These are phyloP conservation scores for Syrphus vitripennis DNA, from an alignment of 2,888 invertebrate genomes.

Conservation along the genomic window DNA sequence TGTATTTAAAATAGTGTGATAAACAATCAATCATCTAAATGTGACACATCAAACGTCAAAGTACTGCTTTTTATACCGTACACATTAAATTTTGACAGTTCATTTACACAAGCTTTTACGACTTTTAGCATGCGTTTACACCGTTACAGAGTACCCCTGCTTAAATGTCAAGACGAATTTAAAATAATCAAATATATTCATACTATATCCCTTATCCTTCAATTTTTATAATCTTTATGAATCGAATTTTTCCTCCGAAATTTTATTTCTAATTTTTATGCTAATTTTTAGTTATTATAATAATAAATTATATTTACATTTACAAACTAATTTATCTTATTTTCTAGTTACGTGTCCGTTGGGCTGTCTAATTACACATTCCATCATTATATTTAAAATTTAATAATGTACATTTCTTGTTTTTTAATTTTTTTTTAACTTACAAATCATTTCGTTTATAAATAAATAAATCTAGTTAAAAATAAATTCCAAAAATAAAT, in stretches of 20 bases:
- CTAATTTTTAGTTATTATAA: neutral
- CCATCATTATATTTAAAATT: slow-evolving; percentile 44
- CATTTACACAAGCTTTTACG: too few relatives aligned
- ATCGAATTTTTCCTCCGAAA: neutral
- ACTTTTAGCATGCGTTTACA: too few relatives aligned
- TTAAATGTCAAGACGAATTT: too few relatives aligned
- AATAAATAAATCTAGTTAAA: slow-evolving; percentile 3
- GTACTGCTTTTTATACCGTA: too few relatives aligned
- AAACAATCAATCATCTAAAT: too few relatives aligned
- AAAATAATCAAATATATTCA: neutral
- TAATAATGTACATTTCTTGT: slow-evolving; percentile 56
- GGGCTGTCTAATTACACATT: slow-evolving; percentile 68
- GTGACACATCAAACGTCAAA: too few relatives aligned
- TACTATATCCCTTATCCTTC: neutral
- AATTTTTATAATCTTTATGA: neutral
- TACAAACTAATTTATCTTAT: slow-evolving; percentile 42
- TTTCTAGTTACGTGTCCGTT: slow-evolving; percentile 68
- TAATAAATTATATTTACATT: slow-evolving; percentile 49
- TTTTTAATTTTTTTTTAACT: neutral
- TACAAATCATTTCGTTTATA: slow-evolving; percentile 31
- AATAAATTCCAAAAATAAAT: neutral
- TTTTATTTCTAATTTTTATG: neutral
- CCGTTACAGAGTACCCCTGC: too few relatives aligned
- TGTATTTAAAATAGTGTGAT: too few relatives aligned
- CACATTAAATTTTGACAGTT: too few relatives aligned